phyloP scores from a whole-genome alignment of 2,797 vertebrate species.

The Spinus pinus region DNA sequence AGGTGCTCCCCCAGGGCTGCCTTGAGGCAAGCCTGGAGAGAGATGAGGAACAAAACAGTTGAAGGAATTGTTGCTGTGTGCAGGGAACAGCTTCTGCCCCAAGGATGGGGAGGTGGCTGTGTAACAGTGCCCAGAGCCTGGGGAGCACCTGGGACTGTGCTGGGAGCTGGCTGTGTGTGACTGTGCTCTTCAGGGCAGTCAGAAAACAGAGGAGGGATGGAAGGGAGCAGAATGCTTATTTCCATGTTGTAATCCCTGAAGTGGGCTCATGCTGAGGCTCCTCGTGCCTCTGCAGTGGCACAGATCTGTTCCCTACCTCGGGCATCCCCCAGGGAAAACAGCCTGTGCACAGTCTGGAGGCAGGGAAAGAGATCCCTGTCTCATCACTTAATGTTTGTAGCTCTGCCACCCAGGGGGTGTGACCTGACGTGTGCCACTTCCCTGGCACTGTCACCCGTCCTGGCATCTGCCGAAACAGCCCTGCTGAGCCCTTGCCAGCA shows the following conservation, averaged over 20 bases:
- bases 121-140: background rate
- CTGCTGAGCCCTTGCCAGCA: background rate
- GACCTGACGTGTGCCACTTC: background rate
- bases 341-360: background rate
- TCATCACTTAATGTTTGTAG: background rate
- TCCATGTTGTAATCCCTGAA: background rate
- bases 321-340: background rate
- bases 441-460: background rate
- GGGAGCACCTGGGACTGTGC: background rate
- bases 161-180: background rate
- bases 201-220: background rate
- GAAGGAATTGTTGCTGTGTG: rapidly evolving
- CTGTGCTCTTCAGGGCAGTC: background rate
- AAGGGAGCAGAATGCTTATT: background rate
- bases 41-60: rapidly evolving
- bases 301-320: background rate
- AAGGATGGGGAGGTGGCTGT: background rate
- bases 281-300: background rate
- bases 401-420: background rate
- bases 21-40: rapidly evolving
- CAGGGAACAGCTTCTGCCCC: background rate
- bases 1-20: background rate
- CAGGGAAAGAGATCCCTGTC: background rate
- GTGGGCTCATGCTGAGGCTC: background rate
- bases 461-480: background rate